phyloP scores from a whole-genome alignment of 2,888 invertebrate species.

The Macrosiphum euphorbiae region DNA sequence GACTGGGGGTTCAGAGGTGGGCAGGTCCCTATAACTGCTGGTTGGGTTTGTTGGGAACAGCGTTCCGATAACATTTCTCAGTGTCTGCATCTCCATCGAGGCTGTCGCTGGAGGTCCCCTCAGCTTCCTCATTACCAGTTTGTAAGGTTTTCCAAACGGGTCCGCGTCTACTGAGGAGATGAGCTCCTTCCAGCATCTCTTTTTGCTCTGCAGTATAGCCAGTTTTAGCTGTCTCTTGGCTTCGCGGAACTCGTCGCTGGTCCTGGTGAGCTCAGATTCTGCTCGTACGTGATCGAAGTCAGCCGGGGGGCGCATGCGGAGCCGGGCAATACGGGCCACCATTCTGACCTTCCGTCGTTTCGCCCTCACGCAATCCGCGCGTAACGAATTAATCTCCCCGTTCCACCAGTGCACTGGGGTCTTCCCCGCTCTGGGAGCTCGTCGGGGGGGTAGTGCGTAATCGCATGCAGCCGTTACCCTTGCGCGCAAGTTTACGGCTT shows the following conservation, averaged over 20 bases:
- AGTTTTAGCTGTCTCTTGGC: background rate
- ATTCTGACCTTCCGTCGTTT: background rate
- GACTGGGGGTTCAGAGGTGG: too few species aligned
- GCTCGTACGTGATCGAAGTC: background rate
- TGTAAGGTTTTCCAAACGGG: too few species aligned
- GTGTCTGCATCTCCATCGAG: too few species aligned
- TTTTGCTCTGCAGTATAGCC: background rate
- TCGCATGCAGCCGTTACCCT: too few species aligned
- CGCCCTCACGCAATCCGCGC: background rate
- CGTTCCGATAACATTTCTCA: too few species aligned
- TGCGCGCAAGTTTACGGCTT: too few species aligned
- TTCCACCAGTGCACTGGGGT: background rate
- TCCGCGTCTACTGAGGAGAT: background rate
- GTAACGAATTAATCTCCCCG: background rate
- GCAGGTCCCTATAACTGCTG: too few species aligned
- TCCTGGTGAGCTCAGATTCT: background rate
- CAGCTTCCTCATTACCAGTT: too few species aligned
- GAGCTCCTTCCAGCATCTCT: background rate
- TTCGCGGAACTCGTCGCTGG: background rate
- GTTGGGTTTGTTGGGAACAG: too few species aligned
- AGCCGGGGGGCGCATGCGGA: background rate
- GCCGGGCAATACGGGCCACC: background rate
- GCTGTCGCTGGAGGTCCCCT: too few species aligned
- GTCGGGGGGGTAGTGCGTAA: too few species aligned
- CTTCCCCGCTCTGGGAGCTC: too few species aligned